Conservation (phyloP, 2,797 vertebrate species). For the Rallus crepitans region DNA sequence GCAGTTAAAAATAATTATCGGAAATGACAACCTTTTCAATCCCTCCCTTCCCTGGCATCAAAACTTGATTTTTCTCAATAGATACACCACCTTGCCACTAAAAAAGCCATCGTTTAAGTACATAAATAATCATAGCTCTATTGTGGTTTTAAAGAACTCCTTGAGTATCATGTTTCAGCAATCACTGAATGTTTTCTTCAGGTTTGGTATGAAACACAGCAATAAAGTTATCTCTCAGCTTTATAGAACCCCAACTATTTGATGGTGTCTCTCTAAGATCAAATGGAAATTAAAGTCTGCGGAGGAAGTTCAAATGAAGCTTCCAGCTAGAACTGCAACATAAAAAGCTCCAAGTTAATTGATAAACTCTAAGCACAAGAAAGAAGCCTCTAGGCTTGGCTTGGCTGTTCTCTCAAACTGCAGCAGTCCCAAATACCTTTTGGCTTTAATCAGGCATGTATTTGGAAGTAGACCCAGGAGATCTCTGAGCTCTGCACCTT, state of each 20-base stretch:
- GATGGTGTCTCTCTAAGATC: constrained; percentile 66
- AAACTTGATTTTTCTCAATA: constrained; percentile 27
- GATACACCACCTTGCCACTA: constrained; percentile 29
- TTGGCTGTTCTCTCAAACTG: constrained; percentile 51
- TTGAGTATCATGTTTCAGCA: constrained; percentile 54
- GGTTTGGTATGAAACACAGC: constrained; percentile 54
- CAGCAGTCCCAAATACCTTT: background rate
- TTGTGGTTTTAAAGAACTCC: constrained; percentile 48
- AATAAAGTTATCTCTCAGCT: constrained; percentile 57
- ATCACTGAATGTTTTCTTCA: constrained; percentile 54
- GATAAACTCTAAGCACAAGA: constrained; percentile 70
- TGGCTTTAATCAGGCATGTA: background rate
- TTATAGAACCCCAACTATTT: constrained; percentile 64
- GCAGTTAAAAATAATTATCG: constrained; percentile 45
- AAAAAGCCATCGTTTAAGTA: constrained; percentile 47
- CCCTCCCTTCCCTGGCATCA: background rate
- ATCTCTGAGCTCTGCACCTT: background rate
- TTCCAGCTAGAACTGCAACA: constrained; percentile 67
- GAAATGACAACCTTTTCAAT: constrained; percentile 37
- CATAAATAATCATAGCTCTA: constrained; percentile 32
- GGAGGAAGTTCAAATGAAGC: constrained; percentile 74
- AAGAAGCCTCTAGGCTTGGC: constrained; percentile 66
- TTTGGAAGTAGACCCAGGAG: constrained; percentile 4
- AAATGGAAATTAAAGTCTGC: constrained; percentile 69
- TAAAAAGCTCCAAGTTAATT: constrained; percentile 67